phyloP scores from a whole-genome alignment of 2,797 vertebrate genomes.

The Megaceryle alcyon region DNA sequence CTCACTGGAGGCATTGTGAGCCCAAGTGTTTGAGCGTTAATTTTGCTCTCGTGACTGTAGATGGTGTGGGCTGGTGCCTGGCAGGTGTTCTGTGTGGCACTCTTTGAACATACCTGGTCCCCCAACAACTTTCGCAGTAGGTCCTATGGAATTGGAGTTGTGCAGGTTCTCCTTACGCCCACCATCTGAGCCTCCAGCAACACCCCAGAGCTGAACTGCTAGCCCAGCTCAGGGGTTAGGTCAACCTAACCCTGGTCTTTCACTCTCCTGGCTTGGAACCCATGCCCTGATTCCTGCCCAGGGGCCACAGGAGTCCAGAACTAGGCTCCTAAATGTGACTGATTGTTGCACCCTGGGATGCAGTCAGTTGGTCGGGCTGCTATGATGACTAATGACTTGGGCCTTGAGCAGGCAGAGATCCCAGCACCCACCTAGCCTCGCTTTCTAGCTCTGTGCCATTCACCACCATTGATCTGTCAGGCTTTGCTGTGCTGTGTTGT shows the following conservation, averaged over 20 bases:
- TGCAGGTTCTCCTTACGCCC: neutral
- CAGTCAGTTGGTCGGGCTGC: slow-evolving; percentile 24
- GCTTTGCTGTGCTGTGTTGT: neutral
- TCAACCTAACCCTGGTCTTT: neutral
- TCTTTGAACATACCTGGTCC: neutral
- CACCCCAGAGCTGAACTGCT: neutral
- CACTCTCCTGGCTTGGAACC: neutral
- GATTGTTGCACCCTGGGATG: slow-evolving; percentile 19
- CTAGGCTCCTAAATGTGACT: slow-evolving; percentile 16
- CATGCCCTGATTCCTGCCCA: neutral
- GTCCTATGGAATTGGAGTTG: neutral
- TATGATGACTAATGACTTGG: slow-evolving; percentile 25
- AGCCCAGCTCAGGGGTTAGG: neutral
- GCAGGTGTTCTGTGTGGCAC: neutral
- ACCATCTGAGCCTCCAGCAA: neutral
- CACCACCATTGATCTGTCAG: neutral
- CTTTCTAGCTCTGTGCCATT: neutral
- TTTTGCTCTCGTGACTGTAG: slow-evolving; percentile 29
- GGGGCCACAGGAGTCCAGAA: neutral
- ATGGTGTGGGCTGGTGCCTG: slow-evolving; percentile 35
- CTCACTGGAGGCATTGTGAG: slow-evolving; percentile 28
- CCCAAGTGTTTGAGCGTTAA: neutral
- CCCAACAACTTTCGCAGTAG: neutral
- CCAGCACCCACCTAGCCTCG: slow-evolving; percentile 6
- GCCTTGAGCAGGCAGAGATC: slow-evolving; percentile 51